Evolutionary conservation across 1,140 invertebrate genomes (phyloP).

Genomic region (Musca vetustissima): DNA sequence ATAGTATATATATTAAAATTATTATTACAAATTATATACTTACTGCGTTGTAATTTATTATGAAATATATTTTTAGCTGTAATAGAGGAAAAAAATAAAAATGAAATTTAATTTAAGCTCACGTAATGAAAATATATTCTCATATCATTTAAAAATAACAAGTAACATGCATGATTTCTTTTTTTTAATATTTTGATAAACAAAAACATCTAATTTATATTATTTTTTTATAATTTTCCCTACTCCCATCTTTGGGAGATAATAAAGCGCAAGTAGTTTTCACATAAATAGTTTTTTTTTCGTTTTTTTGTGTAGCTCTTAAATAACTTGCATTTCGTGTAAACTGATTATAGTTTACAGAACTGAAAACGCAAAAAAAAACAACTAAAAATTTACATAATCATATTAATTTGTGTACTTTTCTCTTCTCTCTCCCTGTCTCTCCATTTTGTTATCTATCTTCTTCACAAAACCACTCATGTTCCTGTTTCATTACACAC

Average conservation of each 20-base stretch:
- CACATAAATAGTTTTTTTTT: too few species aligned
- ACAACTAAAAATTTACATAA: constrained; percentile 19
- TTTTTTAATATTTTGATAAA: too few species aligned
- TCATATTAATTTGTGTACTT: constrained; percentile 10
- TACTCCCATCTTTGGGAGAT: background rate
- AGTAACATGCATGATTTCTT: too few species aligned
- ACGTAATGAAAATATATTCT: too few species aligned
- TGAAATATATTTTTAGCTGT: background rate
- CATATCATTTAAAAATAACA: too few species aligned
- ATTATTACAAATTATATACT: background rate
- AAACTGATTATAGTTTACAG: too few species aligned
- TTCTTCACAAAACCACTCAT: background rate
- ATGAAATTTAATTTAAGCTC: too few species aligned
- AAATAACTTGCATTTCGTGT: too few species aligned
- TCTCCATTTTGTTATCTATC: background rate
- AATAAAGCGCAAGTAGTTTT: constrained; percentile 20
- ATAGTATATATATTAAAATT: background rate
- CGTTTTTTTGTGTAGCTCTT: too few species aligned
- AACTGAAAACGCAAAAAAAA: too few species aligned
- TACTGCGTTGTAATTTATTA: background rate
- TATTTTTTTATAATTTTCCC: background rate
- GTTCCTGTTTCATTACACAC: too few species aligned
- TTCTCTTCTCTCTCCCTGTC: background rate
- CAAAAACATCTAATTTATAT: too few species aligned
- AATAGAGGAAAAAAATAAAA: background rate